Base-by-base conservation (phyloP, 2,797 vertebrate species). In the Ceryle rudis region DNA sequence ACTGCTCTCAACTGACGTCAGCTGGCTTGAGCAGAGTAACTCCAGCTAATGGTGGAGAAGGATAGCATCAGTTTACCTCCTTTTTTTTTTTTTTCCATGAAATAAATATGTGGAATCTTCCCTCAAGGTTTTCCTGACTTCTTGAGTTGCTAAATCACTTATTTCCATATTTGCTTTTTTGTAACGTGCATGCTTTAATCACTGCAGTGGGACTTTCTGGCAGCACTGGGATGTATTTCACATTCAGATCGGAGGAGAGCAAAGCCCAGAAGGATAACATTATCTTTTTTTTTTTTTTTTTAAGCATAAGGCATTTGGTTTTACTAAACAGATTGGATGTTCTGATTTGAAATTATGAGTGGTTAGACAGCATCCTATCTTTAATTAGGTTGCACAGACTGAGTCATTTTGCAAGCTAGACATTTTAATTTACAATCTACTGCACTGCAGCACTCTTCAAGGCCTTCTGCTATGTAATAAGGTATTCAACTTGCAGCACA, bases 341-440 rank as follows among this genome's bases (percentile, higher is more conserved):
- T 97, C 94, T 96, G 96, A 97, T 96, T 96, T 95, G 80, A 96
- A 96, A 93, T 96, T 93, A 96, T 86, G 96, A 95, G 95, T 91
- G 92, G 89, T 96, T 95, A 95, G 79, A 95, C 41, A n/a, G 91
- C 97, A 95, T 93, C 95, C 95, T 91, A 88, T 95, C 96, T 98
- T 95, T 98, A 97, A 97, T 97, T 97, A 97, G 97, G 95, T 97
- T 94, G 93, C 96, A 96, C 93, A 97, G 84, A 93, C 95, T 96
- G 95, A 98, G 95, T 97, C 97, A 90, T 98, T 98, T 97, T 97
- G 96, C 94, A 90, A 97, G 92, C 85, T 92, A 97, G 97, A 97
- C 97, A 90, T 97, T 98, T 96, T 97, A 98, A 98, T 98, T 98
- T 98, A 98, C 96, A 97, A 93, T 96, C 94, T 97, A 95, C 97